A percentile compares a stretch with the other conserved stretches of the same genome.
phyloP scores from a whole-genome alignment of 2,888 invertebrate genomes.

The Lamellibrachia columna region DNA sequence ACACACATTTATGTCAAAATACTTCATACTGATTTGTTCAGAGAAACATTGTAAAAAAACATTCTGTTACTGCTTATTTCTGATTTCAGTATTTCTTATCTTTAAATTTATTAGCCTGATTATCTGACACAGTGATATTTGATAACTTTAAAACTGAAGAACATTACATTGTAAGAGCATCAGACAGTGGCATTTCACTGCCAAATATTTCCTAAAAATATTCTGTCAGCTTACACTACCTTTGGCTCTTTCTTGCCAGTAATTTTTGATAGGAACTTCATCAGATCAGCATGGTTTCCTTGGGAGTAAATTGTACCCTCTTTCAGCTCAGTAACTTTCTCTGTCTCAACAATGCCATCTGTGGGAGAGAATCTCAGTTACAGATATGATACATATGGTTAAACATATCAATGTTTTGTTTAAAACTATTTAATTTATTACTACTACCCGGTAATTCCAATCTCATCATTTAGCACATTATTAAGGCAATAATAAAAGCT shows the following conservation, averaged over 20 bases:
- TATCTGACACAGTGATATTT: background rate
- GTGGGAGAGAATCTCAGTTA: background rate
- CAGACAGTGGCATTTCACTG: background rate
- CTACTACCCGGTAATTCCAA: too few relatives aligned
- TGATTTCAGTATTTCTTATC: too few relatives aligned
- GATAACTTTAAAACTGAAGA: background rate
- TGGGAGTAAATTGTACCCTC: conserved; percentile 52
- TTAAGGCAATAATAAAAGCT: too few relatives aligned
- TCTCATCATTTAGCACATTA: too few relatives aligned
- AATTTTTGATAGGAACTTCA: conserved; percentile 71
- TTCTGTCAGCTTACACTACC: conserved; percentile 38
- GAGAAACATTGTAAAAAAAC: too few relatives aligned
- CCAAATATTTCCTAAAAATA: background rate
- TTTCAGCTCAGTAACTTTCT: conserved; percentile 26
- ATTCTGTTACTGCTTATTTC: too few relatives aligned
- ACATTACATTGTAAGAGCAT: background rate
- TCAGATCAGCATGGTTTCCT: conserved; percentile 62
- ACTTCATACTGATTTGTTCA: too few relatives aligned
- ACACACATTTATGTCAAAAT: too few relatives aligned
- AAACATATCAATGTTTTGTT: too few relatives aligned
- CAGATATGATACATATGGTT: too few relatives aligned
- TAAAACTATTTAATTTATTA: too few relatives aligned
- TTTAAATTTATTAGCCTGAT: too few relatives aligned
- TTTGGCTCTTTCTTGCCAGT: conserved; percentile 72
- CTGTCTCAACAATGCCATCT: background rate